Evolutionary conservation across 2,113 vertebrate species (phyloP), one percentile per base, ranked within the genome.

Genomic region (Pholis gunnellus): DNA sequence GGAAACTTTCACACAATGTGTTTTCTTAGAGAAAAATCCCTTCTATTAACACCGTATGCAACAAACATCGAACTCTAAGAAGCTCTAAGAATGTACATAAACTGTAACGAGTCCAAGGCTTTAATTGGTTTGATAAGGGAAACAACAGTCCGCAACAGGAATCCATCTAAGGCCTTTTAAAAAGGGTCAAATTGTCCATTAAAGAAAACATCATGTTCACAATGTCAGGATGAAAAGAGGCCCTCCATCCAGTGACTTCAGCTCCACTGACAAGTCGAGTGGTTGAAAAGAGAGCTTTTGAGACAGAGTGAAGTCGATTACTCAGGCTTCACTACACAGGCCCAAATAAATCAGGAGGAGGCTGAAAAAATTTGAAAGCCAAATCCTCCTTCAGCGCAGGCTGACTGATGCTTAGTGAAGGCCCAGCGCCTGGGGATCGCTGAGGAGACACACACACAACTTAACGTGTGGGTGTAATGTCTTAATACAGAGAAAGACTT

Each of bases 381-480:
- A 88, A 74, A 88, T 79, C 22, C 40, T 63, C 15, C 80, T 82
- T 75, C 71, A 73, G 59, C 52, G 22, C 52, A 64, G 6, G 52
- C 29, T 79, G 87, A 88, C 52, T 73, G 86, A 89, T 89, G 80
- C 75, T 63, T 17, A 60, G 60, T 72, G 90, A 90, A 78, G 80
- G 79, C 57, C 14, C 31, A 50, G 42, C 18, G 42, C 87, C 76
- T 46, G 1, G 9, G 86, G 82, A 70, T 52, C 10, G 56, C 72
- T 54, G 72, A 52, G 31, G 66, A 73, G 61, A 82, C 74, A 72
- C 69, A 83, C 68, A 66, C n/a, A 34, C 63, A 61, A 65, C 50
- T 82, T 29, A 87, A 59, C 59, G 60, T 68, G 75, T 68, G 82
- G 87, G 63, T 66, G 78, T 87, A 63, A 75, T 11, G 44, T 72